These are phyloP conservation scores for Apodemia zela DNA, from an alignment of 2,888 invertebrate species.

Conservation along the genomic window DNA sequence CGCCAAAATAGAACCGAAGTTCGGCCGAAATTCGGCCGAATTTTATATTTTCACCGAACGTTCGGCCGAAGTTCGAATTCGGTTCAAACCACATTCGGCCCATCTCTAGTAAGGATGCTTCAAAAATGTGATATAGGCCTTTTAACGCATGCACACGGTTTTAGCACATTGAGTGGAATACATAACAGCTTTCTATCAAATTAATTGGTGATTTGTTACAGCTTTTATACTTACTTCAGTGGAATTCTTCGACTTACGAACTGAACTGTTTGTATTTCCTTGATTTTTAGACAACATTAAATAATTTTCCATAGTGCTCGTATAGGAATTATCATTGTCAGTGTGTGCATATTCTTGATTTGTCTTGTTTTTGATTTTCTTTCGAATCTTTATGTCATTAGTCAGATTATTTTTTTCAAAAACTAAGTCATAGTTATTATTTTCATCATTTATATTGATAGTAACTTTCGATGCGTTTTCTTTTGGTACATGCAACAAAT, in stretches of 20 bases:
- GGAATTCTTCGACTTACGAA: slow-evolving; percentile 19
- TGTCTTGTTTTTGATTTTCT: slow-evolving; percentile 33
- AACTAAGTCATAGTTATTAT: slow-evolving; percentile 51
- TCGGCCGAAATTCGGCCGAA: too few relatives aligned
- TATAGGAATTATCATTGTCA: slow-evolving; percentile 19
- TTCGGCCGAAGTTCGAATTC: too few relatives aligned
- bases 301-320: slow-evolving; percentile 37
- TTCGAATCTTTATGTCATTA: slow-evolving; percentile 43
- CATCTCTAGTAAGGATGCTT: too few relatives aligned
- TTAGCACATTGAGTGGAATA: too few relatives aligned
- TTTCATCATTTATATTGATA: slow-evolving; percentile 54
- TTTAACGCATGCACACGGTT: too few relatives aligned
- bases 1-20: too few relatives aligned
- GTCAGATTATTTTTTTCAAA: slow-evolving; percentile 47
- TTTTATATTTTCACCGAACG: too few relatives aligned
- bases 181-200: too few relatives aligned
- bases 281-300: slow-evolving; percentile 32
- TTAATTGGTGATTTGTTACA: neutral
- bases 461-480: slow-evolving; percentile 47
- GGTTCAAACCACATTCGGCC: too few relatives aligned
- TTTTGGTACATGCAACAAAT: slow-evolving; percentile 31
- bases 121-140: too few relatives aligned
- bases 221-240: neutral
- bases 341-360: neutral
- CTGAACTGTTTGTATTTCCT: neutral